Evolutionary conservation across 30 jellyfish, hydroid and myxozoan genomes (phyloP).

Genomic region (Cassiopea andromeda): DNA sequence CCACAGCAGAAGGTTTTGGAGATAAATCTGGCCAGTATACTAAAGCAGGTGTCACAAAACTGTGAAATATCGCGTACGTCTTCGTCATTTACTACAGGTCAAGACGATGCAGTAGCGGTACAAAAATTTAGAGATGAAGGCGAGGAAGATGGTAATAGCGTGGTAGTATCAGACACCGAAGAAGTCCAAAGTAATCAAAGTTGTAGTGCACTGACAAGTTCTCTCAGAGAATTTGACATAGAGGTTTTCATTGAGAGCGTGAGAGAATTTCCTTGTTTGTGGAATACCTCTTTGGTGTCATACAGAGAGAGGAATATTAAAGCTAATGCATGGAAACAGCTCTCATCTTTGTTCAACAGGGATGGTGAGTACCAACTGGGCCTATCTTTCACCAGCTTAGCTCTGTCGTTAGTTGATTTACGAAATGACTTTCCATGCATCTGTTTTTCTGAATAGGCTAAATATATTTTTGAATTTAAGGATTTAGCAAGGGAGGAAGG

Average conservation of each 20-base stretch:
- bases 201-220: neutral
- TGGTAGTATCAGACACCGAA: neutral
- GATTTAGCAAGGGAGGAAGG: neutral
- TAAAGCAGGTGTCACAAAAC: neutral
- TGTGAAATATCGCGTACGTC: neutral
- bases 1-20: neutral
- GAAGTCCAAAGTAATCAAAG: neutral
- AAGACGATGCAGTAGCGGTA: neutral
- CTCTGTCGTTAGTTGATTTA: neutral
- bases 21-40: neutral
- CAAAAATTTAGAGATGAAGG: neutral
- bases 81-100: neutral
- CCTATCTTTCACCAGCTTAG: neutral
- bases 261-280: neutral
- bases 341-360: constrained; percentile 1
- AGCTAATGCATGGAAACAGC: constrained; percentile 28
- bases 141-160: neutral
- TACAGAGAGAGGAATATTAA: constrained; percentile 18
- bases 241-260: constrained; percentile 16
- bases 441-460: neutral
- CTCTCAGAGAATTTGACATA: neutral
- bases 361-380: constrained; percentile 12
- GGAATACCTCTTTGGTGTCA: constrained; percentile 26
- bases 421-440: neutral
- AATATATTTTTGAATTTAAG: neutral